Percentiles rank a stretch among this genome's conserved stretches.
These are phyloP conservation scores for Xestia ashworthii DNA, from an alignment of 2,888 invertebrate species.

Conservation along the genomic window DNA sequence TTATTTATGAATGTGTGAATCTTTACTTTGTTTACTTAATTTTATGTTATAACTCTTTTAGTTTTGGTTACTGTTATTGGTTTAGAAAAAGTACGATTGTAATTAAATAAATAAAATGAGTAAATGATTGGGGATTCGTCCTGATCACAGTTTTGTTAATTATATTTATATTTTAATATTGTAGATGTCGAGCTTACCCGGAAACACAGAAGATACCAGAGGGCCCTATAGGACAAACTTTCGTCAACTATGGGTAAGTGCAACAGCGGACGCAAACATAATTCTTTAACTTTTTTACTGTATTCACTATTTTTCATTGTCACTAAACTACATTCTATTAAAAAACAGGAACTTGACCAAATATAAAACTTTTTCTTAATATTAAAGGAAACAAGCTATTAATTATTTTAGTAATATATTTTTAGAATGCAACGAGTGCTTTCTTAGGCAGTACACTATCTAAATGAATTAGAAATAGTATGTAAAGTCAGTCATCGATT, in stretches of 20 bases:
- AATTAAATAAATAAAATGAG: no score
- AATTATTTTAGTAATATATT: background rate
- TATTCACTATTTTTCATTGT: slow-evolving; percentile 42
- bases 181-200: slow-evolving; percentile 40
- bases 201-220: slow-evolving; percentile 50
- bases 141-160: background rate
- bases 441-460: slow-evolving; percentile 9
- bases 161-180: background rate
- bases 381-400: background rate
- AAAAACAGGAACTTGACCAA: background rate
- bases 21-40: no score
- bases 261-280: slow-evolving; percentile 40
- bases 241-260: slow-evolving; percentile 46
- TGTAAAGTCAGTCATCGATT: slow-evolving; percentile 45
- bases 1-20: no score
- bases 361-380: background rate
- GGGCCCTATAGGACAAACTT: slow-evolving; percentile 31
- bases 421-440: slow-evolving; percentile 1
- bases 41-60: no score
- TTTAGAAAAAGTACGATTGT: no score
- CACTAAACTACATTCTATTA: slow-evolving; percentile 21
- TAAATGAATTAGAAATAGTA: slow-evolving; percentile 50
- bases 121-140: background rate
- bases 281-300: slow-evolving; percentile 18
- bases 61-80: no score